Evolutionary conservation across 1,140 invertebrate species (phyloP).

Genomic region (Lordiphosa clarofinis): DNA sequence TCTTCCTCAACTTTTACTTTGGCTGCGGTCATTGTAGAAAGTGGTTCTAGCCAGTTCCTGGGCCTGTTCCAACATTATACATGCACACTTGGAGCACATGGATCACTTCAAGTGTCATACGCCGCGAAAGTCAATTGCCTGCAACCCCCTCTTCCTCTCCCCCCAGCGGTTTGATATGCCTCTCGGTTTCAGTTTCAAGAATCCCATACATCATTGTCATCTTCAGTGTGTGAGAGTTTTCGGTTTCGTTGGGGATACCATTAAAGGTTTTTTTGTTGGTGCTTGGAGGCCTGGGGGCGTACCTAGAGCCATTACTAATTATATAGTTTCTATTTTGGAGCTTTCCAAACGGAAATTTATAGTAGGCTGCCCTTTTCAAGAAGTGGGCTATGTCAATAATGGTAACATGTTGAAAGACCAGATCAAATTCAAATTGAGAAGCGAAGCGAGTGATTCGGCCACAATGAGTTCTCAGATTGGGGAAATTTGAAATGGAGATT

Average conservation of each 20-base stretch:
- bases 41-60: slow-evolving; percentile 58
- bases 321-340: slow-evolving; percentile 50
- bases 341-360: slow-evolving; percentile 52
- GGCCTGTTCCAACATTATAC: slow-evolving; percentile 26
- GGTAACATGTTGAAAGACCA: slow-evolving; percentile 27
- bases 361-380: slow-evolving; percentile 15
- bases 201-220: slow-evolving; percentile 60
- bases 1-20: slow-evolving; percentile 50
- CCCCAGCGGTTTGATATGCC: slow-evolving; percentile 8
- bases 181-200: slow-evolving; percentile 53
- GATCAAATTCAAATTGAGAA: slow-evolving; percentile 29
- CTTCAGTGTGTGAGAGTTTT: slow-evolving; percentile 56
- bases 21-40: slow-evolving; percentile 41
- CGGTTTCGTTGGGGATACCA: slow-evolving; percentile 45
- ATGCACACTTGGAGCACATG: slow-evolving; percentile 20
- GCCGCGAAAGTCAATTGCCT: slow-evolving; percentile 55
- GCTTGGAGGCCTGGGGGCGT: slow-evolving; percentile 37
- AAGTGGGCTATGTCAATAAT: slow-evolving; percentile 44
- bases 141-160: slow-evolving; percentile 13
- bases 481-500: too few species aligned
- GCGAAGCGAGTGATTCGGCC: slow-evolving; percentile 20
- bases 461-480: background rate
- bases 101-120: slow-evolving; percentile 48
- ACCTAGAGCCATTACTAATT: slow-evolving; percentile 58
- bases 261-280: slow-evolving; percentile 12